These are phyloP conservation scores for Myripristis jacobus DNA, from an alignment of 2,797 vertebrate species.

Conservation along the genomic window DNA sequence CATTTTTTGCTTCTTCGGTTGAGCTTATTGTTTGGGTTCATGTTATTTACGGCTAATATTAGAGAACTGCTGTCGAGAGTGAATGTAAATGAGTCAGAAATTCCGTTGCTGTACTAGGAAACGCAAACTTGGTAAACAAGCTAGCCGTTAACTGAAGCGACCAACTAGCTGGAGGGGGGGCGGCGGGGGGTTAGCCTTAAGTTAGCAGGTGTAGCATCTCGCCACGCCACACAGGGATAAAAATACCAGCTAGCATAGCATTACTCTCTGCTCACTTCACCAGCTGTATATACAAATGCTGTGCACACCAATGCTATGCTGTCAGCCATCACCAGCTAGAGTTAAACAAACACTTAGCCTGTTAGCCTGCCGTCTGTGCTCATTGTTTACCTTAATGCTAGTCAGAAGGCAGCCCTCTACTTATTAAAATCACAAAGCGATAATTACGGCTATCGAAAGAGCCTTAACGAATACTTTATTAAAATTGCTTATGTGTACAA, in stretches of 20 bases:
- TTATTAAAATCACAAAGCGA: too few relatives aligned
- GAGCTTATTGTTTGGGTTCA: too few relatives aligned
- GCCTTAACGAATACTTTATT: too few relatives aligned
- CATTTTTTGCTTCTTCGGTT: too few relatives aligned
- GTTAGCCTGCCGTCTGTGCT: neutral
- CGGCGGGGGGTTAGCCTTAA: neutral
- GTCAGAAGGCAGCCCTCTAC: neutral
- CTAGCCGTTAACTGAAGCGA: too few relatives aligned
- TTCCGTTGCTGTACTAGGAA: too few relatives aligned
- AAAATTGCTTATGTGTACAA: too few relatives aligned
- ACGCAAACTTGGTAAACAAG: too few relatives aligned
- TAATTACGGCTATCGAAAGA: too few relatives aligned
- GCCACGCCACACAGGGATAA: neutral
- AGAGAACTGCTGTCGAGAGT: too few relatives aligned
- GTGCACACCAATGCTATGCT: neutral
- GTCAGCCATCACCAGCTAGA: neutral
- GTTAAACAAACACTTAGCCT: neutral
- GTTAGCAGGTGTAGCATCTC: neutral
- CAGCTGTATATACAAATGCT: slow-evolving; percentile 1
- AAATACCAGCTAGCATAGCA: neutral
- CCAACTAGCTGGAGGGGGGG: slow-evolving; percentile 1
- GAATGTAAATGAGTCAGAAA: too few relatives aligned
- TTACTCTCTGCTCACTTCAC: neutral
- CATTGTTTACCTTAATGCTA: neutral
- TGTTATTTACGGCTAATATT: too few relatives aligned